Percentiles rank a stretch among this genome's conserved stretches.
Conservation (phyloP, 2,888 invertebrate genomes). For the Entomobrya proxima region DNA sequence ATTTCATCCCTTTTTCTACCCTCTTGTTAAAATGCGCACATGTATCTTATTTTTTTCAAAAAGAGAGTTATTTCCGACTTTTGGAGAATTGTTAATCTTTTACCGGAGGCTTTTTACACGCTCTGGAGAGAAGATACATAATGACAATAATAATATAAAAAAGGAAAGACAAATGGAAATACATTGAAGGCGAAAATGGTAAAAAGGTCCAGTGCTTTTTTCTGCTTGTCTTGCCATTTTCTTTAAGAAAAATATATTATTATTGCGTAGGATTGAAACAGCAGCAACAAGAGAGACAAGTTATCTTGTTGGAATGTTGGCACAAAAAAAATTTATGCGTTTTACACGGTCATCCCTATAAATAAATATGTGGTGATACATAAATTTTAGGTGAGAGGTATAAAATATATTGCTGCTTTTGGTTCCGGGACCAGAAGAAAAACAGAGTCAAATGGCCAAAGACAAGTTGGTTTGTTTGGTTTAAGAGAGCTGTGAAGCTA, state of each 20-base stretch:
- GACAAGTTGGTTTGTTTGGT: no score
- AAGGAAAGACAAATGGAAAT: slow-evolving; percentile 31
- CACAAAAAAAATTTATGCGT: neutral
- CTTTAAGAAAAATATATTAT: slow-evolving; percentile 30
- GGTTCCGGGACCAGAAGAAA: neutral
- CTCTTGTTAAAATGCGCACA: no score
- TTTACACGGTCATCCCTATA: slow-evolving; percentile 33
- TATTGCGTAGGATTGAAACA: slow-evolving; percentile 25
- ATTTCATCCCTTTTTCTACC: no score
- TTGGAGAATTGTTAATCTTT: neutral
- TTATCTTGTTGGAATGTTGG: neutral
- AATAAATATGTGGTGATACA: slow-evolving; percentile 41
- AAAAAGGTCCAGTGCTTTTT: slow-evolving; percentile 1
- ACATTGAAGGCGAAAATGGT: neutral
- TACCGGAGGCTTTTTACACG: neutral
- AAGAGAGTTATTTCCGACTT: no score
- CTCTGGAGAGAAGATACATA: neutral
- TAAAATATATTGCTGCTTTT: neutral
- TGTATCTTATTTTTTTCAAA: no score
- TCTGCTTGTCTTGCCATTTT: neutral
- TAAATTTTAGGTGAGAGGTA: neutral
- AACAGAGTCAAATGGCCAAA: no score
- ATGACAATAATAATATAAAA: slow-evolving; percentile 6
- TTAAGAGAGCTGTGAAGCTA: neutral
- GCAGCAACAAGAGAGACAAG: neutral